Conservation (phyloP, 37 sponge, comb jelly and placozoan species). For the Amphimedon queenslandica region DNA sequence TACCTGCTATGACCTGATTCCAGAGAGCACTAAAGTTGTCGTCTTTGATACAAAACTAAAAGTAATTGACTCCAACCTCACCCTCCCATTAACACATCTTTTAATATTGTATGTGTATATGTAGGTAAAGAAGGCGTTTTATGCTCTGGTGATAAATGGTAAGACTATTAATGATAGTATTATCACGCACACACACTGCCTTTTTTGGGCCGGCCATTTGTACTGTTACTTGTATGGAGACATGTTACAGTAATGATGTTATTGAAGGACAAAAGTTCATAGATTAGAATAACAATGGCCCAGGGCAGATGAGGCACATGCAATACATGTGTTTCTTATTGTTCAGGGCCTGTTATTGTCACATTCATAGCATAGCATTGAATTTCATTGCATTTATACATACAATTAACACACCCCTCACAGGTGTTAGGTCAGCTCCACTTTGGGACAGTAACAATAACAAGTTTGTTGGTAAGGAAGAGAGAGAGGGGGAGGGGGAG, state of each 20-base stretch:
- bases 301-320: no score
- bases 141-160: conserved; percentile 84
- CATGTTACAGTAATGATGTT: no score
- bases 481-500: neutral
- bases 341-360: no score
- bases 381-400: neutral
- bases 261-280: no score
- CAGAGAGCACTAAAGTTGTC: conserved; percentile 80
- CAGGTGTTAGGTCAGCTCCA: conserved; percentile 82
- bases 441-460: conserved; percentile 76
- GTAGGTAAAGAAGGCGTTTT: conserved; percentile 84
- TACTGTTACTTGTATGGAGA: neutral
- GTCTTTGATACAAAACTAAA: conserved; percentile 79
- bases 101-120: neutral
- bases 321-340: no score
- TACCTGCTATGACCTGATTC: conserved; percentile 84
- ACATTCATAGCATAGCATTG: no score
- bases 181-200: conserved; percentile 3
- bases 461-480: conserved; percentile 59
- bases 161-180: neutral
- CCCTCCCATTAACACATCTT: no score
- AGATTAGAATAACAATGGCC: no score
- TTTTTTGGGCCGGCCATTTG: neutral
- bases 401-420: no score
- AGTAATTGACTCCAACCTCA: conserved; percentile 18